Evolutionary conservation across 2,888 invertebrate species (phyloP).

Genomic region (Stenodera caucasica): DNA sequence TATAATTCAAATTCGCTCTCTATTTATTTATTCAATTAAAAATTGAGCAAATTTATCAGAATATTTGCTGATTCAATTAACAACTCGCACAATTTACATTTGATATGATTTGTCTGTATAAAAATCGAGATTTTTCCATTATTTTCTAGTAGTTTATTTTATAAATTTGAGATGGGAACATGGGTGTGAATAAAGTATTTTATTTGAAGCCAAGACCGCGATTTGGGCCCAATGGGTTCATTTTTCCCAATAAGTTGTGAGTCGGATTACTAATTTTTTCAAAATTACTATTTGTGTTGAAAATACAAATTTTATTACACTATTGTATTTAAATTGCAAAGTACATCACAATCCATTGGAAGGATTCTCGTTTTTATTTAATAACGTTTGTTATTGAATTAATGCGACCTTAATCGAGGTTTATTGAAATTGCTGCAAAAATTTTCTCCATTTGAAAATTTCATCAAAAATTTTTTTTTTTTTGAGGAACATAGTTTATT

Average conservation of each 20-base stretch:
- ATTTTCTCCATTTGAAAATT: no score
- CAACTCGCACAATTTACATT: background rate
- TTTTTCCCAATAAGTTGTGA: slow-evolving; percentile 35
- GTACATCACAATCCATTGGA: no score
- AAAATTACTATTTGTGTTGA: no score
- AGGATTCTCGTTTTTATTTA: no score
- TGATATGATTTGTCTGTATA: background rate
- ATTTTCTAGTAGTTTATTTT: background rate
- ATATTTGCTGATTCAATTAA: slow-evolving; percentile 5
- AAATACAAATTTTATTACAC: no score
- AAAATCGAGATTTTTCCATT: background rate
- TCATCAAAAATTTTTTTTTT: no score
- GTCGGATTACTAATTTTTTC: no score
- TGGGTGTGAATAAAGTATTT: background rate
- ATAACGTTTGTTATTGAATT: no score
- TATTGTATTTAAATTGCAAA: no score
- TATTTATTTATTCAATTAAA: background rate
- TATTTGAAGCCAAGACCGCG: slow-evolving; percentile 18
- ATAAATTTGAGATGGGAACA: background rate
- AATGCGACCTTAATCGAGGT: no score
- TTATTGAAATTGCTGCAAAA: no score
- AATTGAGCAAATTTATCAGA: slow-evolving; percentile 1
- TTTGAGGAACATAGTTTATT: no score
- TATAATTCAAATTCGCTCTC: background rate
- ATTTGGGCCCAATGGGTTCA: slow-evolving; percentile 30